phyloP scores from a whole-genome alignment of 2,888 invertebrate species.

The Subacronicta megacephala region DNA sequence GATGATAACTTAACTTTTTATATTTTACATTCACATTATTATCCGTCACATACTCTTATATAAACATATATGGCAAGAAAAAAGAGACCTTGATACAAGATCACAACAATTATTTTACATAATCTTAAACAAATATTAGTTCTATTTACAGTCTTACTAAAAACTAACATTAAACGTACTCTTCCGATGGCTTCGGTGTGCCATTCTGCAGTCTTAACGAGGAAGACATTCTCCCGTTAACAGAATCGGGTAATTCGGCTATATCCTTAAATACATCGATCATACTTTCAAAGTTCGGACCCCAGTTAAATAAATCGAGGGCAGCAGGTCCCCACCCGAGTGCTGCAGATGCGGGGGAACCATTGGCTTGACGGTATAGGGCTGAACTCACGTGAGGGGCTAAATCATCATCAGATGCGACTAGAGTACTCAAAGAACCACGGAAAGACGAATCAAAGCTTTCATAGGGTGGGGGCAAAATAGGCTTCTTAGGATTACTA shows the following conservation, averaged over 20 bases:
- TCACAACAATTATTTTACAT: constrained; percentile 81
- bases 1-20: constrained; percentile 2
- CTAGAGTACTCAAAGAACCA: constrained; percentile 97
- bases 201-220: constrained; percentile 93
- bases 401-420: constrained; percentile 97
- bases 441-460: constrained; percentile 98
- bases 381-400: constrained; percentile 94
- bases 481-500: constrained; percentile 90
- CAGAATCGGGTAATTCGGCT: constrained; percentile 96
- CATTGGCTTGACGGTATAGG: constrained; percentile 94
- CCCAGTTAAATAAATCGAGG: constrained; percentile 96
- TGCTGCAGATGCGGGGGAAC: constrained; percentile 94
- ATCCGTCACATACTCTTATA: constrained; percentile 33
- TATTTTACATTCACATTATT: constrained; percentile 17
- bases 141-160: constrained; percentile 60
- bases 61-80: constrained; percentile 84
- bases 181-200: constrained; percentile 96
- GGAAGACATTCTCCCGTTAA: constrained; percentile 92
- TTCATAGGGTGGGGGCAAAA: constrained; percentile 95
- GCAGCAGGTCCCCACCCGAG: constrained; percentile 95
- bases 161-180: constrained; percentile 92
- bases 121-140: constrained; percentile 62
- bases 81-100: constrained; percentile 88
- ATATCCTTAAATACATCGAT: constrained; percentile 99
- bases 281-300: constrained; percentile 98